Evolutionary conservation across 2,888 invertebrate species (phyloP).

Genomic region (Dryobotodes eremita): DNA sequence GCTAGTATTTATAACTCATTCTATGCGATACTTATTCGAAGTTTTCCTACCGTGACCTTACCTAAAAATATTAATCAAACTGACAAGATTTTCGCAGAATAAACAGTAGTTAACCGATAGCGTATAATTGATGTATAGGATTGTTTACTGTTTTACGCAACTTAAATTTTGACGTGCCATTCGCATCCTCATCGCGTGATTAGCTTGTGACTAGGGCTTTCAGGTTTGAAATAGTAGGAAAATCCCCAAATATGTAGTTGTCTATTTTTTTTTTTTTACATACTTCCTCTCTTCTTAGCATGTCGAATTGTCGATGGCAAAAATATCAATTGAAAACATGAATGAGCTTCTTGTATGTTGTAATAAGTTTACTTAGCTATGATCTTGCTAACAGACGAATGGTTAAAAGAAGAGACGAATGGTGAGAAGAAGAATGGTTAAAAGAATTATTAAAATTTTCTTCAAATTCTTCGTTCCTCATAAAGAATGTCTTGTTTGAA

Average conservation of each 20-base stretch:
- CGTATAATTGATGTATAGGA: conserved; percentile 10
- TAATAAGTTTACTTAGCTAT: too few relatives aligned
- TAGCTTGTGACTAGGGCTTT: not conserved
- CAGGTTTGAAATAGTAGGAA: not conserved
- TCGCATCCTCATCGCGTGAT: conserved; percentile 26
- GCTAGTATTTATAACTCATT: not conserved
- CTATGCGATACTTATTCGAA: not conserved
- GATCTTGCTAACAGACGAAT: too few relatives aligned
- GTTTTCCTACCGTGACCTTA: not conserved
- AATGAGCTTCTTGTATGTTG: not conserved
- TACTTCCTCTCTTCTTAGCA: too few relatives aligned
- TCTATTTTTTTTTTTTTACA: not conserved
- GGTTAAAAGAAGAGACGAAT: too few relatives aligned
- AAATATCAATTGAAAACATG: not conserved
- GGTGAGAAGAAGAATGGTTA: too few relatives aligned
- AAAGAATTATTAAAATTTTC: not conserved
- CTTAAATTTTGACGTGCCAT: not conserved
- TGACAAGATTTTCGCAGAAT: conserved; percentile 18
- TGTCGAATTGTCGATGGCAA: too few relatives aligned
- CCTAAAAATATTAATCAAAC: not conserved
- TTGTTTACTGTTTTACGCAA: conserved; percentile 31
- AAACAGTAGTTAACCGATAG: conserved; percentile 30
- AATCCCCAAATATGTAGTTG: not conserved
- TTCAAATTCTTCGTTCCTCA: not conserved
- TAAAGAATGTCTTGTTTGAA: too few relatives aligned